Conservation (phyloP, 1,140 invertebrate species). For the Heliconius himera region DNA sequence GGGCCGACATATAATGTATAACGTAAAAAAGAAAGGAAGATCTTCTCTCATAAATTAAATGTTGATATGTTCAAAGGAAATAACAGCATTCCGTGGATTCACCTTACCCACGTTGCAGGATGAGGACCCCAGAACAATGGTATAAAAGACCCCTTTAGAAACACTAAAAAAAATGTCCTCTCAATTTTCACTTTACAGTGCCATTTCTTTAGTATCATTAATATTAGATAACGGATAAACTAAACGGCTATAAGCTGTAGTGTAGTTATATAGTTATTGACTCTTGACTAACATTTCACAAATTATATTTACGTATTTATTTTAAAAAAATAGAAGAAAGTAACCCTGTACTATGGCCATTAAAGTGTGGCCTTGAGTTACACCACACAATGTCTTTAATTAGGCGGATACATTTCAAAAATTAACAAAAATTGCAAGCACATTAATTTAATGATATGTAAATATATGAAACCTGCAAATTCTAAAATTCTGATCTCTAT, state of each 20-base stretch:
- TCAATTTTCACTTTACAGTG: not conserved
- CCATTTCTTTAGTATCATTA: not conserved
- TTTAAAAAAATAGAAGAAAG: no score
- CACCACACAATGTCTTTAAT: no score
- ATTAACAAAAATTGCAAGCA: not conserved
- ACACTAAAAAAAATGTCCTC: not conserved
- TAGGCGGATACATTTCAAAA: no score
- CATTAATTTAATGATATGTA: not conserved
- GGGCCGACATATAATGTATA: no score
- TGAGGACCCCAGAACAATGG: no score
- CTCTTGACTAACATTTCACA: not conserved
- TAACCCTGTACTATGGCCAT: no score
- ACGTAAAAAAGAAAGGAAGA: no score
- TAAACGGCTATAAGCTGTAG: not conserved
- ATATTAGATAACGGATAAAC: not conserved
- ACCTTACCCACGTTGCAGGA: no score
- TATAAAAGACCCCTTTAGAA: not conserved
- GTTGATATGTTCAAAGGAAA: no score
- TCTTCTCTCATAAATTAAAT: no score
- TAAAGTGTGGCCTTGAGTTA: no score
- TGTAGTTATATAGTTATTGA: not conserved
- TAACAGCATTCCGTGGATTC: no score
- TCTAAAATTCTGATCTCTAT: constrained; percentile 28
- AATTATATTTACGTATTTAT: not conserved
- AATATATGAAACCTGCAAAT: not conserved